Conservation (phyloP, 2,113 vertebrate species). For the Hippocampus mohnikei region DNA sequence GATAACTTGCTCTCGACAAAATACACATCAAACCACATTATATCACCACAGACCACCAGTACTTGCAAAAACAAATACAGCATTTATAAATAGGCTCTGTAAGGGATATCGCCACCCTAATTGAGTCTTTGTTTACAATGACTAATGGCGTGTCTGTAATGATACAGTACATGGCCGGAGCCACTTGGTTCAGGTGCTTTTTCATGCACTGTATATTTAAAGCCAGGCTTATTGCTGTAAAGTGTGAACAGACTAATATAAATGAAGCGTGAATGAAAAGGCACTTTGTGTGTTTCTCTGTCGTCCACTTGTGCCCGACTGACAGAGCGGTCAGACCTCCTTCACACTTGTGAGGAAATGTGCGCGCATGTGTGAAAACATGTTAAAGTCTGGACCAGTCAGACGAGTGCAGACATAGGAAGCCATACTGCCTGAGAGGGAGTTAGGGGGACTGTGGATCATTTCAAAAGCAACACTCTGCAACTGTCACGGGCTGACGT, state of each 20-base stretch:
- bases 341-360: slow-evolving; percentile 14
- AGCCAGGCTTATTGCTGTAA: neutral
- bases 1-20: slow-evolving; percentile 7
- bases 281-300: neutral
- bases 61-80: slow-evolving; percentile 40
- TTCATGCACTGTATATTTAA: neutral
- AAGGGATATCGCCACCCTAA: slow-evolving; percentile 28
- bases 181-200: neutral
- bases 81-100: slow-evolving; percentile 19
- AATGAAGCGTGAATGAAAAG: slow-evolving; percentile 7
- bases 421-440: slow-evolving; percentile 26
- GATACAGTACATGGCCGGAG: slow-evolving; percentile 11
- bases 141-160: slow-evolving; percentile 32
- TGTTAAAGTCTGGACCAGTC: slow-evolving; percentile 13
- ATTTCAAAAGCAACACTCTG: slow-evolving; percentile 50
- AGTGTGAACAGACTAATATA: neutral
- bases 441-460: slow-evolving; percentile 15
- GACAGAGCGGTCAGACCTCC: neutral
- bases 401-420: slow-evolving; percentile 38
- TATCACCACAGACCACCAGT: slow-evolving; percentile 29
- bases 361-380: slow-evolving; percentile 17
- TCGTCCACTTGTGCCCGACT: neutral
- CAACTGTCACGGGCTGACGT: slow-evolving; percentile 52
- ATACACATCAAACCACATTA: slow-evolving; percentile 26
- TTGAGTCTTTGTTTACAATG: slow-evolving; percentile 38